Evolutionary conservation across 1,140 invertebrate genomes (phyloP).

Genomic region (Parasteatoda tepidariorum): DNA sequence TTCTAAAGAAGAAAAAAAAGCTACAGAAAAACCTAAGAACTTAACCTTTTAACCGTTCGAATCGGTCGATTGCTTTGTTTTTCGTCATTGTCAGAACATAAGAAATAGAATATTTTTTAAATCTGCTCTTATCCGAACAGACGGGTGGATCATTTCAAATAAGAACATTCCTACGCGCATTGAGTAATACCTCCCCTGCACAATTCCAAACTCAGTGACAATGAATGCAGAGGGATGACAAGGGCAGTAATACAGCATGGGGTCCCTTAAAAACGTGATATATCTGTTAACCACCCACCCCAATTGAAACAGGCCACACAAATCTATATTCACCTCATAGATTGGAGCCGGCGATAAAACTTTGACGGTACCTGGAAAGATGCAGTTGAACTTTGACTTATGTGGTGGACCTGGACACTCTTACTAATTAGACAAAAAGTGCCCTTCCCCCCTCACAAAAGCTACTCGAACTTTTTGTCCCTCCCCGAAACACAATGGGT

Average conservation of each 20-base stretch:
- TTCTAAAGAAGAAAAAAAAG: too few relatives aligned
- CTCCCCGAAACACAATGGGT: background rate
- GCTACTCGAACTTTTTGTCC: background rate
- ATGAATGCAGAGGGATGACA: constrained; percentile 52
- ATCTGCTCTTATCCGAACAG: background rate
- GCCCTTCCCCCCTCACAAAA: background rate
- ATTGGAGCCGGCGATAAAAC: constrained; percentile 37
- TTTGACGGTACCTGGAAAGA: background rate
- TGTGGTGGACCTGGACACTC: constrained; percentile 47
- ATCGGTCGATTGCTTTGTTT: background rate
- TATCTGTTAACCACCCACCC: constrained; percentile 48
- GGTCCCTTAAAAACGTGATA: constrained; percentile 49
- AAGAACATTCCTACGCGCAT: background rate
- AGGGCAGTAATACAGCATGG: constrained; percentile 40
- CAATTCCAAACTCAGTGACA: constrained; percentile 11
- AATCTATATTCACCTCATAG: constrained; percentile 45
- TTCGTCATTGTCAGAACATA: background rate
- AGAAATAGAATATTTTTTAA: background rate
- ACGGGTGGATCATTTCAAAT: background rate
- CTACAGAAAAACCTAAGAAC: too few relatives aligned
- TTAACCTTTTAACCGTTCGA: too few relatives aligned
- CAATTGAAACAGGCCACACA: constrained; percentile 25
- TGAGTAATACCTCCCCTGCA: background rate
- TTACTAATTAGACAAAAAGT: constrained; percentile 45
- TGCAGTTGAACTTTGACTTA: constrained; percentile 16